Percentiles rank a stretch among this genome's conserved stretches.
Conservation (phyloP, 2,888 invertebrate genomes). For the Laothoe populi region DNA sequence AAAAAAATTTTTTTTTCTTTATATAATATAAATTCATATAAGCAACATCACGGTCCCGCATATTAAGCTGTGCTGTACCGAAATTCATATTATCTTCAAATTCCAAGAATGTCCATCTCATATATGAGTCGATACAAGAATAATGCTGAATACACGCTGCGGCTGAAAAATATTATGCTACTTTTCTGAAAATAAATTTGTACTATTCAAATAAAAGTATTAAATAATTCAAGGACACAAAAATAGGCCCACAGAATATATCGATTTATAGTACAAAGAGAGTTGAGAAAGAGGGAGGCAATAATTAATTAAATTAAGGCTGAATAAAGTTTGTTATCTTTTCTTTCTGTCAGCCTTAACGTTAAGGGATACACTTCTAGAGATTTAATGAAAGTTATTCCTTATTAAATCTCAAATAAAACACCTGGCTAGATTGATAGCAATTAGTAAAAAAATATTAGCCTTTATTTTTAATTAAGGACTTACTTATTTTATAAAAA, state of each 20-base stretch:
- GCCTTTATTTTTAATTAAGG: too few relatives aligned
- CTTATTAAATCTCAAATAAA: not conserved
- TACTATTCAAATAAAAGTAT: not conserved
- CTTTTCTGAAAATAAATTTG: not conserved
- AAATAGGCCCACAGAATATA: constrained; percentile 1
- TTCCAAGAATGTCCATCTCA: too few relatives aligned
- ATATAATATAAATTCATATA: too few relatives aligned
- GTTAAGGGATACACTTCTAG: constrained; percentile 46
- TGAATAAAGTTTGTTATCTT: constrained; percentile 63
- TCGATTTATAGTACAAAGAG: constrained; percentile 52
- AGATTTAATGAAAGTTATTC: constrained; percentile 48
- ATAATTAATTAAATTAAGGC: constrained; percentile 69
- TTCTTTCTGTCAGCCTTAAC: constrained; percentile 55
- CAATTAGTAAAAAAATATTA: not conserved
- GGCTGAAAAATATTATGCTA: not conserved
- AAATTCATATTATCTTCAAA: too few relatives aligned
- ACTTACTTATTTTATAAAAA: too few relatives aligned
- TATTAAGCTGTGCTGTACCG: too few relatives aligned
- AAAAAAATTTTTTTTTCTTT: too few relatives aligned
- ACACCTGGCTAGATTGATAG: not conserved
- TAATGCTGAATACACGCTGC: too few relatives aligned
- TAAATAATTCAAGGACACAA: not conserved
- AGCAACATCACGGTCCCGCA: too few relatives aligned
- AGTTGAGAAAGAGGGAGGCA: constrained; percentile 50
- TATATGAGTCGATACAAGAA: too few relatives aligned